A percentile compares a stretch with the other conserved stretches of the same genome.
Conservation (phyloP, 1,140 invertebrate species). For the Eriosoma lanigerum region DNA sequence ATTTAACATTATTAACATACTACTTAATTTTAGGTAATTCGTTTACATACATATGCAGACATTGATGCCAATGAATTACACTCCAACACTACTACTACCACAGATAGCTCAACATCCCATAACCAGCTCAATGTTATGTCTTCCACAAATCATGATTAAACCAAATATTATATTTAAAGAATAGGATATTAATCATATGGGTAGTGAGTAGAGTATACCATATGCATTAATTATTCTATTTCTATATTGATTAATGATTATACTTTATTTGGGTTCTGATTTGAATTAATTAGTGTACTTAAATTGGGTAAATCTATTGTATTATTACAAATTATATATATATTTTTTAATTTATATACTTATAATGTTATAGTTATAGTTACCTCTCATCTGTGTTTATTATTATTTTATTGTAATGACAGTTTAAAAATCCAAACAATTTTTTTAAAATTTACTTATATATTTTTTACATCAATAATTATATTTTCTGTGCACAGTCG, state of each 20-base stretch:
- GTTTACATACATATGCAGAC: background rate
- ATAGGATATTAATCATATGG: background rate
- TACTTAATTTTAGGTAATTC: background rate
- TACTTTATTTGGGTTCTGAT: background rate
- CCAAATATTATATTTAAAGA: conserved; percentile 44
- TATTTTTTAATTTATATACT: conserved; percentile 1
- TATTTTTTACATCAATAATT: background rate
- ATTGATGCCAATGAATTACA: conserved; percentile 3
- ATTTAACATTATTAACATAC: background rate
- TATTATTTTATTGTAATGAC: conserved; percentile 22
- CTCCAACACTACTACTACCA: background rate
- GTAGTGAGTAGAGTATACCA: conserved; percentile 14
- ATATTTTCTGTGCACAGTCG: conserved; percentile 15
- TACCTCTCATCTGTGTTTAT: background rate
- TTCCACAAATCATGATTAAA: conserved; percentile 46
- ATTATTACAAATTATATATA: background rate
- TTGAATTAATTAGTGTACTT: conserved; percentile 33
- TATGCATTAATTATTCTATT: conserved; percentile 7
- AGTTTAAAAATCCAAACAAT: conserved; percentile 4
- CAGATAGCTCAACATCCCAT: conserved; percentile 39
- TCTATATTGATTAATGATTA: background rate
- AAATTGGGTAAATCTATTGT: conserved; percentile 41
- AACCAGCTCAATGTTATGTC: conserved; percentile 36
- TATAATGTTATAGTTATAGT: conserved; percentile 24
- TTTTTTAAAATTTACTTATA: conserved; percentile 29